phyloP scores from a whole-genome alignment of 2,113 vertebrate species.

The Cyprinodon brontotheroides region DNA sequence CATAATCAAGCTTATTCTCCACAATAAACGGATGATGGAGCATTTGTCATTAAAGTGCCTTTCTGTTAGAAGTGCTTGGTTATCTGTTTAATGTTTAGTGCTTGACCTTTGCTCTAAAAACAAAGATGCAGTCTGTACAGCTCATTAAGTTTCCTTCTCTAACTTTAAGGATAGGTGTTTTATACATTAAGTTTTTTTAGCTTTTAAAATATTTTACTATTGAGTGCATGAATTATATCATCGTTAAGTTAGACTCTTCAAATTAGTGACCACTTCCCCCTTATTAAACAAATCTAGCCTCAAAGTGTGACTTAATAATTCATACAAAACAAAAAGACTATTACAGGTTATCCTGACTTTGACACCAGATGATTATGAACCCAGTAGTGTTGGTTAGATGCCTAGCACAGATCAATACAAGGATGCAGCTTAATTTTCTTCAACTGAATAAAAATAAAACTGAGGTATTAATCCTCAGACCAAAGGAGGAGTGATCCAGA shows the following conservation, averaged over 20 bases:
- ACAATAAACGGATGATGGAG: slow-evolving; percentile 15
- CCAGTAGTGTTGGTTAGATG: too few relatives aligned
- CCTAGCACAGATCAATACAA: too few relatives aligned
- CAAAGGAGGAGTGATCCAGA: too few relatives aligned
- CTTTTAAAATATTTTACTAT: background rate
- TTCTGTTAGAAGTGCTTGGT: background rate
- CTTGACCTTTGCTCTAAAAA: slow-evolving; percentile 18
- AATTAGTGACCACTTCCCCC: background rate
- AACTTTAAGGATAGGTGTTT: background rate
- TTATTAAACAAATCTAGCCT: background rate
- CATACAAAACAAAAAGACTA: background rate
- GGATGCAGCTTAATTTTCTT: too few relatives aligned
- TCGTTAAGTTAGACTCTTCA: background rate
- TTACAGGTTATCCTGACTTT: background rate
- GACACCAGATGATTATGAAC: too few relatives aligned
- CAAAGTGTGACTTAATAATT: background rate
- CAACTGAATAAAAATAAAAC: too few relatives aligned
- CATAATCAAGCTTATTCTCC: background rate
- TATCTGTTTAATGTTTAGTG: background rate
- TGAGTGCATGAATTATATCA: background rate
- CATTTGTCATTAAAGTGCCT: background rate
- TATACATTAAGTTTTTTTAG: too few relatives aligned
- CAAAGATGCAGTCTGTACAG: background rate
- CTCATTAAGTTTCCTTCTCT: background rate
- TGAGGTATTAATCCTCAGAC: too few relatives aligned